Percentiles rank a stretch among this genome's conserved stretches.
Evolutionary conservation across 2,113 vertebrate genomes (phyloP).

Genomic region (Lethenteron camtschaticum): DNA sequence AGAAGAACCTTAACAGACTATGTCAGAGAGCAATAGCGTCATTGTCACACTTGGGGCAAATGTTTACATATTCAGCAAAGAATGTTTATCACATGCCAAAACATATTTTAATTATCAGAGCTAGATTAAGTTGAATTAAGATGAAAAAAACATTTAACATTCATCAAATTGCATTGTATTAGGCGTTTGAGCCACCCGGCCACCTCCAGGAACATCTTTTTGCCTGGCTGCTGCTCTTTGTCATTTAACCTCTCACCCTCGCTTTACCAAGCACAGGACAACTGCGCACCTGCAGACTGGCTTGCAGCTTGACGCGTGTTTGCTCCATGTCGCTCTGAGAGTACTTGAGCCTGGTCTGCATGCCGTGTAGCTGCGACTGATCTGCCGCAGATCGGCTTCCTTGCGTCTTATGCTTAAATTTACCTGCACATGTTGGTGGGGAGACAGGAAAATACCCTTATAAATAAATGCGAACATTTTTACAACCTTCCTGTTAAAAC

Average conservation of each 20-base stretch:
- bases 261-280: too few relatives aligned
- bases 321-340: constrained; percentile 48
- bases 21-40: too few relatives aligned
- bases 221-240: too few relatives aligned
- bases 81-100: too few relatives aligned
- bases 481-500: too few relatives aligned
- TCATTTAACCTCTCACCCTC: too few relatives aligned
- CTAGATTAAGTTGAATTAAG: background rate
- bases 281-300: background rate
- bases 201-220: background rate
- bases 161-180: background rate
- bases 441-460: too few relatives aligned
- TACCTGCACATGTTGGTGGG: too few relatives aligned
- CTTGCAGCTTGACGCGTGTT: constrained; percentile 22
- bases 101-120: background rate
- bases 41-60: too few relatives aligned
- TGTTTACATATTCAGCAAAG: too few relatives aligned
- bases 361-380: constrained; percentile 38
- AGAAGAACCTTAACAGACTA: too few relatives aligned
- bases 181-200: background rate
- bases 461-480: too few relatives aligned
- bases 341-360: constrained; percentile 58
- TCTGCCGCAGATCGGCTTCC: constrained; percentile 51
- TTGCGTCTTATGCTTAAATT: constrained; percentile 46
- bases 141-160: background rate